Conservation (phyloP, 1,140 invertebrate species). For the Pantala flavescens region DNA sequence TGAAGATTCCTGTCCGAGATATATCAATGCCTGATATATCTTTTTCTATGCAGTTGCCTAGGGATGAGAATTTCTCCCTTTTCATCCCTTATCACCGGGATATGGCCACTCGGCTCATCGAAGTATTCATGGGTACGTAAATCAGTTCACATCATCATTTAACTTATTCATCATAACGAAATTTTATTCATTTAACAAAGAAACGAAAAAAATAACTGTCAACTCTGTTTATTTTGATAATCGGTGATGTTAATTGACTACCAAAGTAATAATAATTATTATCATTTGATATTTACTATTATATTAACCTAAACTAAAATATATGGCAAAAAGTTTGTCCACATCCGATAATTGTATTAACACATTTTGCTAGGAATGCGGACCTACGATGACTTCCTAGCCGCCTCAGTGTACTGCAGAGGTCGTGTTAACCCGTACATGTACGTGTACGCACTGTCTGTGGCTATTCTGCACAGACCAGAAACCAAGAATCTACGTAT, state of each 20-base stretch:
- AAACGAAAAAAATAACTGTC: not conserved
- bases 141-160: no score
- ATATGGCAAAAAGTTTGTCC: no score
- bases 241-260: no score
- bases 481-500: slow-evolving; percentile 61
- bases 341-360: no score
- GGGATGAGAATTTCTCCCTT: slow-evolving; percentile 59
- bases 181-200: not conserved
- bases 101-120: slow-evolving; percentile 55
- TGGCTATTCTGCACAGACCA: slow-evolving; percentile 59
- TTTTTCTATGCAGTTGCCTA: slow-evolving; percentile 50
- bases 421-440: slow-evolving; percentile 64
- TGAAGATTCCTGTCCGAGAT: not conserved
- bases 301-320: no score
- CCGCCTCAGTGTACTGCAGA: slow-evolving; percentile 56
- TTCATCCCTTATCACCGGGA: slow-evolving; percentile 60
- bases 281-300: no score
- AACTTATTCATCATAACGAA: no score
- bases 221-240: no score
- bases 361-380: slow-evolving; percentile 47
- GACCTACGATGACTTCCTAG: slow-evolving; percentile 56
- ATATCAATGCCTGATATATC: slow-evolving; percentile 45
- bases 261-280: no score
- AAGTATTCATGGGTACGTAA: slow-evolving; percentile 54
- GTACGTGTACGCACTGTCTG: slow-evolving; percentile 65